Evolutionary conservation across 2,888 invertebrate species (phyloP), one percentile per base, ranked within the genome.

Genomic region (Spilosoma lubricipeda): DNA sequence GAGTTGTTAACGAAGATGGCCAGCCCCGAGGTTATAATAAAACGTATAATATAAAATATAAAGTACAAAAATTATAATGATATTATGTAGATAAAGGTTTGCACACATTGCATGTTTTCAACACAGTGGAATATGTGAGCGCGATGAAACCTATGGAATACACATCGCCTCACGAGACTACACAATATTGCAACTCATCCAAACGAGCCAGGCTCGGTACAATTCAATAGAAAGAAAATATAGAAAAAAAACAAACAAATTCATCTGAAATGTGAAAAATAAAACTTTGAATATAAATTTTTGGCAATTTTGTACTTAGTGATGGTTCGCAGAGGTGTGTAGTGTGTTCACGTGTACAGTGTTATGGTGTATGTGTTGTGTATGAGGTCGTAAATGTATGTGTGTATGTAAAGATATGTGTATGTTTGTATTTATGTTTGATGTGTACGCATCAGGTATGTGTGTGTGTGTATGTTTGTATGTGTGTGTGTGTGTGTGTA

Each of bases 261-360:
- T 85, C 81, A 80, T 85, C 87, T 82, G 89, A 87, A 83, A 83
- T 84, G 86, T 81, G 82, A 80, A 86, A 87, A 81, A 82, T 80
- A 81, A 73, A 84, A 86, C 82, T 86, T 88, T 90, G 86, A 89
- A 88, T 89, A 90, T 88, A 90, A 85, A 86, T 94, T 94, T 95
- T 95, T 95, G 95, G 95, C 95, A 94, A 94, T 94, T 95, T 95
- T 95, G 95, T 95, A 95, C 95, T 95, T 94, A 92, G 93, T 93
- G 93, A 94, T 93, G 92, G 87, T 88, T 90, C 89, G 89, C 89
- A 90, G 88, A 89, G 86, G 86, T 88, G 90, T 89, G 86, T 84
- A 79, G 83, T 81, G 79, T 86, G 76, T 86, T 81, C 67, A 80
- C 83, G 81, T 86, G 83, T 85, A 85, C 76, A 71, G 84, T 82